These are phyloP conservation scores for Nomada ruficornis DNA, from an alignment of 2,888 invertebrate species.

Conservation along the genomic window DNA sequence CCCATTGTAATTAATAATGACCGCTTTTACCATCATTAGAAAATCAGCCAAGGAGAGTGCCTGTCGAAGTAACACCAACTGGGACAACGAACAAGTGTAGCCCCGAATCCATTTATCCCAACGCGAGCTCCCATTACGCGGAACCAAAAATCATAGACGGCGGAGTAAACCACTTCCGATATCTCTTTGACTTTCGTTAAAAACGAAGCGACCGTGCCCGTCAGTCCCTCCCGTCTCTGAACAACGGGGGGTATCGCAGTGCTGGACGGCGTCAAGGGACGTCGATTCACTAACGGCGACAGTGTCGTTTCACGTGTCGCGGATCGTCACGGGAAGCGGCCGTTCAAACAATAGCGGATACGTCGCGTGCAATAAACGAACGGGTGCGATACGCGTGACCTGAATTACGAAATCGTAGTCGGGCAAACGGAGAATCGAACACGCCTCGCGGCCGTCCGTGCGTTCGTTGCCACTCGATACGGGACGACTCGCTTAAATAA, in stretches of 20 bases:
- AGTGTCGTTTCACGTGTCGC: conserved; percentile 21
- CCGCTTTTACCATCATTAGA: too few relatives aligned
- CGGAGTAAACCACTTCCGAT: too few relatives aligned
- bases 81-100: too few relatives aligned
- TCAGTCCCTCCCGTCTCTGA: too few relatives aligned
- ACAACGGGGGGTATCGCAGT: not conserved
- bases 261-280: not conserved
- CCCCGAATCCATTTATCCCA: too few relatives aligned
- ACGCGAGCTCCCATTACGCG: too few relatives aligned
- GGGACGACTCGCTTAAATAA: conserved; percentile 38
- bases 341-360: conserved; percentile 47
- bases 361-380: conserved; percentile 39
- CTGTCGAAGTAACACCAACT: too few relatives aligned
- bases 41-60: too few relatives aligned
- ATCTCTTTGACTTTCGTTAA: too few relatives aligned
- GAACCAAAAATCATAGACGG: too few relatives aligned
- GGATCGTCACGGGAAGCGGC: conserved; percentile 21
- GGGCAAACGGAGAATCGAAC: conserved; percentile 28
- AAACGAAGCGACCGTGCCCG: too few relatives aligned
- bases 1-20: too few relatives aligned
- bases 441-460: conserved; percentile 6
- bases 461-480: conserved; percentile 39
- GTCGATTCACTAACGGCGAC: conserved; percentile 23
- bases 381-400: conserved; percentile 50
- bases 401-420: conserved; percentile 56